Conservation (phyloP, 2,113 vertebrate genomes). For the Paradisaea rubra region DNA sequence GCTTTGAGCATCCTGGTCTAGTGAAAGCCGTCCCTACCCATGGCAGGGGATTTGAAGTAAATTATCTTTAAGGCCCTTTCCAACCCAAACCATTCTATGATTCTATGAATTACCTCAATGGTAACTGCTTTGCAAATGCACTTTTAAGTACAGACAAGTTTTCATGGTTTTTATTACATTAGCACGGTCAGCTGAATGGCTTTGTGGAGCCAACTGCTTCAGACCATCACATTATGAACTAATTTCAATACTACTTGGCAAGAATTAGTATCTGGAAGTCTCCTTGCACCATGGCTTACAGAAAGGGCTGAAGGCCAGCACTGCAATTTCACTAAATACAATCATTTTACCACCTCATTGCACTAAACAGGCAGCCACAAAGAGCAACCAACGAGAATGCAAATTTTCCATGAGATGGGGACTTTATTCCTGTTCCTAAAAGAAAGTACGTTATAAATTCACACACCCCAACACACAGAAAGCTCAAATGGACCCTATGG, state of each 20-base stretch:
- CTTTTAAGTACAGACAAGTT: not conserved
- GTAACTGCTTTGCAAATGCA: not conserved
- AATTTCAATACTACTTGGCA: constrained; percentile 6
- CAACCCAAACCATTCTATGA: not conserved
- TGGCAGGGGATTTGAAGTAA: not conserved
- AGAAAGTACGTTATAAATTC: not conserved
- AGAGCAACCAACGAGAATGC: not conserved
- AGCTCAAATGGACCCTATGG: not conserved
- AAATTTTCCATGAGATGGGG: not conserved
- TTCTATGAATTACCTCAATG: not conserved
- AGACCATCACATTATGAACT: not conserved
- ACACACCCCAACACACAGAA: not conserved
- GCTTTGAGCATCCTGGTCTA: not conserved
- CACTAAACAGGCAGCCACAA: not conserved
- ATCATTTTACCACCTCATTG: not conserved
- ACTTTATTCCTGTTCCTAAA: not conserved
- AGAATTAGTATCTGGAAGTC: not conserved
- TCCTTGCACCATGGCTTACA: not conserved
- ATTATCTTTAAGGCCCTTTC: not conserved
- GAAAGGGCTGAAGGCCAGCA: not conserved
- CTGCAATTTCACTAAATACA: not conserved
- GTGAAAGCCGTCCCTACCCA: not conserved
- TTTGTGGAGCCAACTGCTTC: not conserved
- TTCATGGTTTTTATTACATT: not conserved
- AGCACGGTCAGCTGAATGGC: not conserved